These are phyloP conservation scores for Drosophila nikananu DNA, from an alignment of 1,140 invertebrate species.

Conservation along the genomic window DNA sequence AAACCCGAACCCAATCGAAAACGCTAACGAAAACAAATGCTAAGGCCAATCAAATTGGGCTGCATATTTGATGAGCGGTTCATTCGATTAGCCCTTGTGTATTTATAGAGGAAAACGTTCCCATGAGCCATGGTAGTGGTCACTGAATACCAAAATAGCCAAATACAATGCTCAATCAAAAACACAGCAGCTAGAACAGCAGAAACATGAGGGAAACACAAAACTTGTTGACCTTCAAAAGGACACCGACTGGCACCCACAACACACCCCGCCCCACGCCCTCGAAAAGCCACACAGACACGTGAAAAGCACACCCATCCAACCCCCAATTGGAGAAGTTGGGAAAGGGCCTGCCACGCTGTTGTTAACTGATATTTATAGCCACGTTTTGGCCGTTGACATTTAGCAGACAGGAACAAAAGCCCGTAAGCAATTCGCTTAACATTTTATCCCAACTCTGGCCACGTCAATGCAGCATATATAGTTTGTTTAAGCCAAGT, in stretches of 20 bases:
- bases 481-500: constrained; percentile 43
- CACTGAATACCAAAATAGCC: constrained; percentile 58
- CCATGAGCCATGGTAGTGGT: constrained; percentile 30
- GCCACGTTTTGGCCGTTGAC: constrained; percentile 74
- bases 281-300: constrained; percentile 34
- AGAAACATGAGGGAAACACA: constrained; percentile 36
- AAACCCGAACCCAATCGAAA: constrained; percentile 28
- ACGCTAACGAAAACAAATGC: constrained; percentile 22
- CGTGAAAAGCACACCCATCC: constrained; percentile 34
- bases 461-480: constrained; percentile 6
- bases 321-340: constrained; percentile 16
- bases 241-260: constrained; percentile 63
- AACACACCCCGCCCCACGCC: constrained; percentile 5
- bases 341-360: constrained; percentile 16
- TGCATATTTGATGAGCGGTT: constrained; percentile 41
- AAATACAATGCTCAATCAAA: constrained; percentile 54
- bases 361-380: constrained; percentile 67
- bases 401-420: constrained; percentile 54
- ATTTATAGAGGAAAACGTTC: constrained; percentile 37
- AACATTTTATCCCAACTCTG: constrained; percentile 26
- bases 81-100: constrained; percentile 37
- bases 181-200: constrained; percentile 25
- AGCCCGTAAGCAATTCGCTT: constrained; percentile 33
- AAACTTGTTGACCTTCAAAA: constrained; percentile 80
- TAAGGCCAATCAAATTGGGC: constrained; percentile 37